phyloP scores from a whole-genome alignment of 1,140 invertebrate genomes.

The Drosophila oshimai region DNA sequence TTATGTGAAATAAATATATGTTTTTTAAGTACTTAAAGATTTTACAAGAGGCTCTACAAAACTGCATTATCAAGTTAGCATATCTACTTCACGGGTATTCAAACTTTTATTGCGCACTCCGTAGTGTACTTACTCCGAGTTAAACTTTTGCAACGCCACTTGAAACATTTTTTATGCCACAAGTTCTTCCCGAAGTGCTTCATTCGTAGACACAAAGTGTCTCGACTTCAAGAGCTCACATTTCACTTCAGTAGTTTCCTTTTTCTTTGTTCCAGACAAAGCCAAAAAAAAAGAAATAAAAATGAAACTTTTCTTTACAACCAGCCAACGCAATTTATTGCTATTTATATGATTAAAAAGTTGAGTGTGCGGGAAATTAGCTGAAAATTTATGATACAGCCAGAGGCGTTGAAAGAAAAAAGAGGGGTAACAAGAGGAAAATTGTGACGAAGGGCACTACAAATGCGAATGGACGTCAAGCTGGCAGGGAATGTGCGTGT shows the following conservation, averaged over 20 bases:
- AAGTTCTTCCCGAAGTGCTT: constrained; percentile 10
- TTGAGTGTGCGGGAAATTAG: constrained; percentile 64
- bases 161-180: constrained; percentile 5
- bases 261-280: constrained; percentile 1
- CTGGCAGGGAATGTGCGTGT: constrained; percentile 51
- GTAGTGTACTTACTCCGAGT: constrained; percentile 6
- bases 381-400: constrained; percentile 55
- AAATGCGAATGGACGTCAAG: constrained; percentile 21
- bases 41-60: no score
- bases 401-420: constrained; percentile 12
- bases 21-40: no score
- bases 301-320: constrained; percentile 24
- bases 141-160: constrained; percentile 26
- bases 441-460: constrained; percentile 29
- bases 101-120: constrained; percentile 22
- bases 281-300: neutral
- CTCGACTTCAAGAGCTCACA: constrained; percentile 19
- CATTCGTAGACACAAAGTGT: constrained; percentile 2
- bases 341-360: constrained; percentile 61
- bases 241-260: constrained; percentile 27
- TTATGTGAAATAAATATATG: no score
- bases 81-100: constrained; percentile 11
- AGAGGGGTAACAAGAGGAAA: neutral
- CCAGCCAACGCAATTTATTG: constrained; percentile 21
- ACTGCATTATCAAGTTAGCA: neutral